Evolutionary conservation across 2,113 vertebrate genomes (phyloP).

Genomic region (Catharus minimus): DNA sequence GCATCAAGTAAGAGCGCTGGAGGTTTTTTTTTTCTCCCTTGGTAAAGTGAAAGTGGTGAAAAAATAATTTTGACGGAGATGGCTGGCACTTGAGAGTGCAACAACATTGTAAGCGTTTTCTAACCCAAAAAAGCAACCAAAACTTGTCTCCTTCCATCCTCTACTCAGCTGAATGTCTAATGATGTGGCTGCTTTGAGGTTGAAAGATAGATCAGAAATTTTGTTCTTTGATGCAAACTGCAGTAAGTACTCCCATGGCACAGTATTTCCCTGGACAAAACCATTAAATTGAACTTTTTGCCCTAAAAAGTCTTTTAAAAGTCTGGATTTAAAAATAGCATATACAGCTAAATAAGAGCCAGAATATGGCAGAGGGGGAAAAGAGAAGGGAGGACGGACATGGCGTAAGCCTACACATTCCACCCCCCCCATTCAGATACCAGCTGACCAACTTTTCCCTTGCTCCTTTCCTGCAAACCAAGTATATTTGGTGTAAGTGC

Average conservation of each 20-base stretch:
- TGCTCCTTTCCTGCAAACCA: accelerated
- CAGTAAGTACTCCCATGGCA: not conserved
- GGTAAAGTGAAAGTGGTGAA: not conserved
- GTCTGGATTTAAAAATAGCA: not conserved
- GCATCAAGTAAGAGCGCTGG: not conserved
- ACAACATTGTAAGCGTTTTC: not conserved
- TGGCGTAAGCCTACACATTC: not conserved
- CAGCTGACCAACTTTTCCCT: not conserved
- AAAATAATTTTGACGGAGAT: not conserved
- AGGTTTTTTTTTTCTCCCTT: not conserved
- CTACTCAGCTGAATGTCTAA: not conserved
- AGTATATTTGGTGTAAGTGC: not conserved
- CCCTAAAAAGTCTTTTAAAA: not conserved
- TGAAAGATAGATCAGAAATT: not conserved
- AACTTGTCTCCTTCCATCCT: not conserved
- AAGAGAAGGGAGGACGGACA: not conserved
- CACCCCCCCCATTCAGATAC: not conserved
- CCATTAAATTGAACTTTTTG: not conserved
- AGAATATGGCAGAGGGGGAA: not conserved
- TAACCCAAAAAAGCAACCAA: not conserved
- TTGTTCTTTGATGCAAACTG: not conserved
- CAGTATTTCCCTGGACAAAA: not conserved
- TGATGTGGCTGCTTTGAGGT: not conserved
- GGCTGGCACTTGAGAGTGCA: not conserved
- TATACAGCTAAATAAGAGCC: not conserved